Percentiles rank a stretch among this genome's conserved stretches.
phyloP scores from a whole-genome alignment of 1,140 invertebrate species.

The Drosophila bifasciata region DNA sequence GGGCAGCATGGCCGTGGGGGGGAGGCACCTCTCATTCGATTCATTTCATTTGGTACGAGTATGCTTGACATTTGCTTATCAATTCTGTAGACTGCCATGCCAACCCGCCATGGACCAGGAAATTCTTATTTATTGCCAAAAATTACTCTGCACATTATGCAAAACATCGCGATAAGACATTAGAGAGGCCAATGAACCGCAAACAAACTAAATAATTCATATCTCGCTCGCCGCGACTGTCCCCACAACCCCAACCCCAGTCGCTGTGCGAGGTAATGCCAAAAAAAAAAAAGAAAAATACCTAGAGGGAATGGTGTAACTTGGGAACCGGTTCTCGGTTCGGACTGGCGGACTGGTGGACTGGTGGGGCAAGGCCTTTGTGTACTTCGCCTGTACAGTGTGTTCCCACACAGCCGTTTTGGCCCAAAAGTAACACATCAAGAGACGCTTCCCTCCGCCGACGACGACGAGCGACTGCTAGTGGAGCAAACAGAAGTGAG shows the following conservation, averaged over 20 bases:
- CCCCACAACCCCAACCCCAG: too few species aligned
- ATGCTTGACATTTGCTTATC: constrained; percentile 27
- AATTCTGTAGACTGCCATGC: constrained; percentile 29
- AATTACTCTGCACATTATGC: constrained; percentile 73
- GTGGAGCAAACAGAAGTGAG: constrained; percentile 59
- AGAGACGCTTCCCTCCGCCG: constrained; percentile 23
- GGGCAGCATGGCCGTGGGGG: neutral
- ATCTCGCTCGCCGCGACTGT: constrained; percentile 24
- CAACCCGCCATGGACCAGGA: neutral
- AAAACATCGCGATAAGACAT: constrained; percentile 66
- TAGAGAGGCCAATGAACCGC: constrained; percentile 73
- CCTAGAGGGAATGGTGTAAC: constrained; percentile 51
- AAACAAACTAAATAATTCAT: constrained; percentile 74
- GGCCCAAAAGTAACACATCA: constrained; percentile 67
- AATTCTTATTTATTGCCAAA: constrained; percentile 55
- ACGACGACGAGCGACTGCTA: too few species aligned
- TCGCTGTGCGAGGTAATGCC: constrained; percentile 41
- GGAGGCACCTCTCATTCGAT: constrained; percentile 33
- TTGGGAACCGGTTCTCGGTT: constrained; percentile 65
- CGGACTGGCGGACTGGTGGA: neutral
- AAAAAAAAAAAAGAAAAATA: constrained; percentile 27
- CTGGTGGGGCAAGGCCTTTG: constrained; percentile 23
- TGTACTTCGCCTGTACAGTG: constrained; percentile 43
- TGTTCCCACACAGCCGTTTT: constrained; percentile 45
- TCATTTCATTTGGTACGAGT: constrained; percentile 14